phyloP scores from a whole-genome alignment of 2,888 invertebrate species.

The Augochlorella aurata region DNA sequence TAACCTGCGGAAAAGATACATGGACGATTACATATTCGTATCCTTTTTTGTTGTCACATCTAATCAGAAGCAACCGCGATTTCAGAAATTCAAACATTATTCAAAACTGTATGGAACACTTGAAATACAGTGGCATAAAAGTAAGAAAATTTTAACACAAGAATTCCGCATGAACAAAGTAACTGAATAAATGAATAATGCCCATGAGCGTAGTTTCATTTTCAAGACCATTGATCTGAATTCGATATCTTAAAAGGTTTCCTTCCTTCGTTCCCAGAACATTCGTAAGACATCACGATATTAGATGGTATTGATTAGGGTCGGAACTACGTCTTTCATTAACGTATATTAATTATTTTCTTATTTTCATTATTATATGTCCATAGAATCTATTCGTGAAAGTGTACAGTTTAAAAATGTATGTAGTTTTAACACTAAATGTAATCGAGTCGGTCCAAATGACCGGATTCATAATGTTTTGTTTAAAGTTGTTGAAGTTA shows the following conservation, averaged over 20 bases:
- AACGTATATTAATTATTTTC: neutral
- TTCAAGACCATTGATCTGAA: constrained; percentile 12
- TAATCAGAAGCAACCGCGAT: neutral
- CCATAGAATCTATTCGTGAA: neutral
- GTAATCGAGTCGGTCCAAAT: too few relatives aligned
- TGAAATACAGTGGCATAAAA: neutral
- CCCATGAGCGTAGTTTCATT: neutral
- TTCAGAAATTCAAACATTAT: neutral
- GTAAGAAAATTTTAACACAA: too few relatives aligned
- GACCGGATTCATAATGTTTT: too few relatives aligned
- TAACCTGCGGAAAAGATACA: constrained; percentile 86
- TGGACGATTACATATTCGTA: constrained; percentile 87
- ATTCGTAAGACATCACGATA: constrained; percentile 22
- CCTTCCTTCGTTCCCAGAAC: neutral
- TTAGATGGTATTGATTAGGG: constrained; percentile 25
- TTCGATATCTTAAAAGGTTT: constrained; percentile 41
- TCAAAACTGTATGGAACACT: neutral
- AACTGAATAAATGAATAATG: neutral
- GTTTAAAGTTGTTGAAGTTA: too few relatives aligned
- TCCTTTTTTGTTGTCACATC: constrained; percentile 75
- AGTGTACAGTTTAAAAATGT: neutral
- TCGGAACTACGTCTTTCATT: neutral
- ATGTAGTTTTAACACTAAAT: too few relatives aligned
- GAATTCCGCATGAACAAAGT: too few relatives aligned
- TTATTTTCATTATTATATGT: too few relatives aligned